A percentile compares a stretch with the other conserved stretches of the same genome.
Conservation (phyloP, 1,140 invertebrate species). For the Sarcophaga bullata region DNA sequence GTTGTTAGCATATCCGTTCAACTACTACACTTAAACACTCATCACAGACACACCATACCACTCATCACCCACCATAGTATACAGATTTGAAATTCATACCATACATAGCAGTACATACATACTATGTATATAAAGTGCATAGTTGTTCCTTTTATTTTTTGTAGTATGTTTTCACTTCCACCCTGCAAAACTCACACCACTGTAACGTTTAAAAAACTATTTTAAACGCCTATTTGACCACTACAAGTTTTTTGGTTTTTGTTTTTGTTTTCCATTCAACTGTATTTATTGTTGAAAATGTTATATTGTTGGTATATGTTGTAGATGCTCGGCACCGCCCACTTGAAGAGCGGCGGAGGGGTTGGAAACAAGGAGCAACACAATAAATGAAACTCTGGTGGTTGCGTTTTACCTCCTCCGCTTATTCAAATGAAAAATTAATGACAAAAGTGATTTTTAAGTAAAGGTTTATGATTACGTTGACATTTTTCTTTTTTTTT, state of each 20-base stretch:
- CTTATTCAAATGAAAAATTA: conserved; percentile 42
- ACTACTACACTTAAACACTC: not conserved
- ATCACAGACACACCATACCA: too few relatives aligned
- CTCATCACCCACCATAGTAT: not conserved
- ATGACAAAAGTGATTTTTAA: conserved; percentile 45
- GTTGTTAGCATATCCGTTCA: conserved; percentile 19
- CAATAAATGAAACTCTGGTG: not conserved
- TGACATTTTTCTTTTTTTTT: conserved; percentile 38
- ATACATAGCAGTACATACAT: not conserved
- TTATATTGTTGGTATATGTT: not conserved
- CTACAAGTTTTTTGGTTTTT: conserved; percentile 3
- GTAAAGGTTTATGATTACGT: conserved; percentile 43
- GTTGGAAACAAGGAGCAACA: not conserved
- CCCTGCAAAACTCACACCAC: too few relatives aligned
- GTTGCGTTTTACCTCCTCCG: not conserved
- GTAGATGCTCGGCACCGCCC: not conserved
- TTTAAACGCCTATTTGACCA: conserved; percentile 7
- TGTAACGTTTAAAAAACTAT: conserved; percentile 5
- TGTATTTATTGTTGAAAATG: not conserved
- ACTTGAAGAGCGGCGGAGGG: not conserved
- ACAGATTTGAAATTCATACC: not conserved
- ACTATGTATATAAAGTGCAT: too few relatives aligned
- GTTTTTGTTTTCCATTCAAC: not conserved
- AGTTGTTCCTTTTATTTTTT: not conserved
- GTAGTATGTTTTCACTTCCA: not conserved